Conservation (phyloP, 1,140 invertebrate genomes). For the Battus philenor region DNA sequence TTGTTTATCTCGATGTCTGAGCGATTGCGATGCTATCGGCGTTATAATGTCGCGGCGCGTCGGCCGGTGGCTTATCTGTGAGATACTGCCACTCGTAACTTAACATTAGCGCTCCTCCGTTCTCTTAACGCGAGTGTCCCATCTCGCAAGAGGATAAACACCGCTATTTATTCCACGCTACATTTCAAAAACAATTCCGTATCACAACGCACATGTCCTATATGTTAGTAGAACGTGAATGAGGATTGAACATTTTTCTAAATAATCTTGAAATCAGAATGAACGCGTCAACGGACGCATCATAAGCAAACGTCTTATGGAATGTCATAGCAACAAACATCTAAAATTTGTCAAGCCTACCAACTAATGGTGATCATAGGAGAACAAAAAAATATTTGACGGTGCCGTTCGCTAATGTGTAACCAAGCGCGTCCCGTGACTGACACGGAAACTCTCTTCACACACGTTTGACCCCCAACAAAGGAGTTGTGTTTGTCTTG, state of each 20-base stretch:
- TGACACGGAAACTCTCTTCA: conserved; percentile 72
- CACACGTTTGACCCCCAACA: conserved; percentile 68
- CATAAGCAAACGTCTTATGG: conserved; percentile 26
- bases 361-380: conserved; percentile 60
- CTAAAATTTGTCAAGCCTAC: conserved; percentile 48
- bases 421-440: conserved; percentile 51
- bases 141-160: no score
- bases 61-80: conserved; percentile 42
- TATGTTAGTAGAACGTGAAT: no score
- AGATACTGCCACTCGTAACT: conserved; percentile 31
- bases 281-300: conserved; percentile 5
- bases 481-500: conserved; percentile 67
- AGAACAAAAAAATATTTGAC: conserved; percentile 71
- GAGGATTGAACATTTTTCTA: conserved; percentile 9
- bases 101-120: conserved; percentile 34
- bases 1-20: conserved; percentile 43
- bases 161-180: conserved; percentile 6
- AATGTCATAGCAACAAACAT: conserved; percentile 50
- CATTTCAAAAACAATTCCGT: background rate
- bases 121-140: conserved; percentile 12
- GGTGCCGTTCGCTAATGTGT: conserved; percentile 61
- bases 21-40: conserved; percentile 45
- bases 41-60: conserved; percentile 43
- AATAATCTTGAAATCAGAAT: conserved; percentile 8
- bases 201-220: no score